Evolutionary conservation across 2,797 vertebrate genomes (phyloP), one percentile per base, ranked within the genome.

Genomic region (Chloroceryle amazona): DNA sequence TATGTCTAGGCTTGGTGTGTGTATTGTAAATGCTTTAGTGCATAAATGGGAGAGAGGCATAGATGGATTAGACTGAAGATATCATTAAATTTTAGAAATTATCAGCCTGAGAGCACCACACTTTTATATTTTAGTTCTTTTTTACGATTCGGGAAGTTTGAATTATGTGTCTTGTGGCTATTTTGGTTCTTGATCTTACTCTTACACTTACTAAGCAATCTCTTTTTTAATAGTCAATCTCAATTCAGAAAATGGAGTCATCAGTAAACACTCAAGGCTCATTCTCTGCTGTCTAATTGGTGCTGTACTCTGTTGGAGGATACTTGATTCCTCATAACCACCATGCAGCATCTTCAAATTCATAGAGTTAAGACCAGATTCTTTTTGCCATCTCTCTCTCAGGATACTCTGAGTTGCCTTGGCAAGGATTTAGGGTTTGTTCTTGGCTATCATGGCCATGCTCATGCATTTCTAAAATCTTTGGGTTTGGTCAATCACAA

Each of bases 391-490:
- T 47, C 57, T 10, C 12, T 60, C 35, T 49, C 35, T 87, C 3
- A 0, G 39, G 37, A 26, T 78, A 13, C 13, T 57, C 22, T 26
- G 42, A 9, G 6, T 60, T 70, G 31, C 23, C 41, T 55, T 18
- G 31, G 19, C 42, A 51, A 81, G 58, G 51, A 42, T 39, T 55
- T 60, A 23, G 21, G 35, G 6, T 21, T 81, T 70, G 11, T 9
- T 44, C 44, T 46, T 7, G 6, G 42, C 7, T 16, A 8, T 71
- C 33, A 15, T 0, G 13, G 51, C 29, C 57, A 58, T 46, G 10
- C 17, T 61, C 1, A 1, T 25, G 15, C 9, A 12, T 60, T 85
- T 63, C 51, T 60, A 0, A 5, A 17, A 16, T 1, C 19, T 47
- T 72, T 33, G 10, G 7, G 20, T 62, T 75, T 47, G 62, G 22